A percentile compares a stretch with the other conserved stretches of the same genome.
phyloP scores from a whole-genome alignment of 2,113 vertebrate species.

The Callithrix jacchus region DNA sequence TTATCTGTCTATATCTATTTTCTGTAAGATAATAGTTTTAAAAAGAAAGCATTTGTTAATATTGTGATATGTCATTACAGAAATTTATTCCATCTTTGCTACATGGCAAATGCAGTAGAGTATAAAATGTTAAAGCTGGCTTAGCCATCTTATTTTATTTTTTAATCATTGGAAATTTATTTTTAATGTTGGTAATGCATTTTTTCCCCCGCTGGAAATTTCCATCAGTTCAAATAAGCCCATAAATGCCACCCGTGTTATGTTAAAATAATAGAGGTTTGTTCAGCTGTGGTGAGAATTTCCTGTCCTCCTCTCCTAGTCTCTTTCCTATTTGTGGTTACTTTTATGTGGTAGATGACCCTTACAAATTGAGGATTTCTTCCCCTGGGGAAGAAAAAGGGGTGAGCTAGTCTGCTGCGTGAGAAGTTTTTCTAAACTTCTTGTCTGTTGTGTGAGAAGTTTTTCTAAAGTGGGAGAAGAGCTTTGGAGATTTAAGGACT shows the following conservation, averaged over 20 bases:
- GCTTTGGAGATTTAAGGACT: neutral
- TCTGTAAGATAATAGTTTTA: neutral
- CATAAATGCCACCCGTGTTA: slow-evolving; percentile 45
- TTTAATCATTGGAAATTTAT: slow-evolving; percentile 31
- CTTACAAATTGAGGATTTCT: slow-evolving; percentile 31
- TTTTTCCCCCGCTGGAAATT: slow-evolving; percentile 52
- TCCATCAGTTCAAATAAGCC: slow-evolving; percentile 50
- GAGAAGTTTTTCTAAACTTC: neutral
- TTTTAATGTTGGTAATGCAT: slow-evolving; percentile 59
- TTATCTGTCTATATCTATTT: neutral
- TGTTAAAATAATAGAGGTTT: slow-evolving; percentile 59
- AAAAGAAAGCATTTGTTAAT: neutral
- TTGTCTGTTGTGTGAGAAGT: neutral
- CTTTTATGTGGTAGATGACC: slow-evolving; percentile 56
- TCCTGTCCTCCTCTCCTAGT: slow-evolving; percentile 41
- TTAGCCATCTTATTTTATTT: slow-evolving; percentile 12
- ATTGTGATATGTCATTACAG: neutral
- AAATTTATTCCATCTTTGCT: slow-evolving; percentile 50
- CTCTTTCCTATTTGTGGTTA: slow-evolving; percentile 54
- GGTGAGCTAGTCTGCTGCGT: neutral
- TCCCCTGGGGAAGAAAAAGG: neutral
- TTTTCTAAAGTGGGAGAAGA: neutral
- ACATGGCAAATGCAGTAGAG: slow-evolving; percentile 20
- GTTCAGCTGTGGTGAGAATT: slow-evolving; percentile 61
- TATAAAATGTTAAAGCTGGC: slow-evolving; percentile 44